These are phyloP conservation scores for Clupea harengus DNA, from an alignment of 2,113 vertebrate genomes.

Conservation along the genomic window DNA sequence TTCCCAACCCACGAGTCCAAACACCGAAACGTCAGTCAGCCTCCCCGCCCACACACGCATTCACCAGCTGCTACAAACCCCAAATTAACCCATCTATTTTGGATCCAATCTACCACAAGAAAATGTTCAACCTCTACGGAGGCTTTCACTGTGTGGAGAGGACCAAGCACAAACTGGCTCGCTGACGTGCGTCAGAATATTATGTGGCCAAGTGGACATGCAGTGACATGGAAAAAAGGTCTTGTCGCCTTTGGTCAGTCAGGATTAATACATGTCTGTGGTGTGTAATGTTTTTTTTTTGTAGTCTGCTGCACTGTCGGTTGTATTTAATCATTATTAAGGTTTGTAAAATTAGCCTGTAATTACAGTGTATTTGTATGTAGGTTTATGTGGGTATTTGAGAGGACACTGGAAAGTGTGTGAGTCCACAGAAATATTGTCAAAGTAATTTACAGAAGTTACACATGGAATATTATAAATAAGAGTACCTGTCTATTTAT, in stretches of 20 bases:
- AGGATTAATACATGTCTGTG: not conserved
- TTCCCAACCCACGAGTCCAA: not conserved
- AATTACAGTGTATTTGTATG: not conserved
- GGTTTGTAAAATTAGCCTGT: not conserved
- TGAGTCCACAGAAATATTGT: not conserved
- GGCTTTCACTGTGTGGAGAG: not conserved
- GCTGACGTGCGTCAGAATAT: not conserved
- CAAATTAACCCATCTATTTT: conserved; percentile 42
- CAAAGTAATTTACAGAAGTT: not conserved
- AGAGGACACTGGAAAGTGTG: not conserved
- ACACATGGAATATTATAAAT: not conserved
- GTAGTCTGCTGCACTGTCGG: not conserved
- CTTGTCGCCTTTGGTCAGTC: not conserved
- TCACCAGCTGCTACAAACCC: conserved; percentile 26
- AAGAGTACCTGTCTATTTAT: not conserved
- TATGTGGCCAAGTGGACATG: not conserved
- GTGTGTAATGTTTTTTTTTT: not conserved
- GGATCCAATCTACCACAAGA: conserved; percentile 30
- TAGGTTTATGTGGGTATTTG: not conserved
- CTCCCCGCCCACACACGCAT: conserved; percentile 17
- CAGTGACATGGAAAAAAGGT: not conserved
- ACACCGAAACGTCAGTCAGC: conserved; percentile 17
- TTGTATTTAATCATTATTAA: not conserved
- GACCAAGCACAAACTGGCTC: not conserved
- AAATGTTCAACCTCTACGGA: conserved; percentile 23